Evolutionary conservation across 2,888 invertebrate species (phyloP).

Genomic region (Uloborus plumipes): DNA sequence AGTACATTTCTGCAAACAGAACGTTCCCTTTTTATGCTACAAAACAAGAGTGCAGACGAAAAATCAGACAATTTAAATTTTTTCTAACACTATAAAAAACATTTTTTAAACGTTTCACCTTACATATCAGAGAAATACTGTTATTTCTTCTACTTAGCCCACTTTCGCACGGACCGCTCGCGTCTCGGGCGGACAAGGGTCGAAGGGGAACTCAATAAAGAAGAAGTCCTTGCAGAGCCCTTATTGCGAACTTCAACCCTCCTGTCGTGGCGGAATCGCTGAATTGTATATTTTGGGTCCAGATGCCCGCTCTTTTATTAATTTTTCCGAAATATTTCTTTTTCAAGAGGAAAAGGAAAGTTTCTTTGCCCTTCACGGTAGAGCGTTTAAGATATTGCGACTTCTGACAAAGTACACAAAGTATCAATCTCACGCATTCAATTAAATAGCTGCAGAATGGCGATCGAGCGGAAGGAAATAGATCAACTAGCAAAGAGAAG

Average conservation of each 20-base stretch:
- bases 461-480: too few relatives aligned
- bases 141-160: not conserved
- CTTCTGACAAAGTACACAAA: too few relatives aligned
- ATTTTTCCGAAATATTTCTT: constrained; percentile 48
- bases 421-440: too few relatives aligned
- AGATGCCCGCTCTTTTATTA: constrained; percentile 53
- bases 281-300: constrained; percentile 59
- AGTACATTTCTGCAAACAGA: too few relatives aligned
- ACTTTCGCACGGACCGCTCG: constrained; percentile 18
- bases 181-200: constrained; percentile 2
- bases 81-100: too few relatives aligned
- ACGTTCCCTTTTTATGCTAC: too few relatives aligned
- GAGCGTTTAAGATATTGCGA: constrained; percentile 17
- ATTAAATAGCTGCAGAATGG: too few relatives aligned
- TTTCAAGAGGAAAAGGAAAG: constrained; percentile 2
- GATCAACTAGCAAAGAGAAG: too few relatives aligned
- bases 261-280: constrained; percentile 10
- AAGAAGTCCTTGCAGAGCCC: constrained; percentile 6
- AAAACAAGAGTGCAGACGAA: too few relatives aligned
- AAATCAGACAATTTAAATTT: too few relatives aligned
- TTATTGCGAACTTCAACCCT: constrained; percentile 46
- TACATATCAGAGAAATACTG: not conserved
- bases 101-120: too few relatives aligned
- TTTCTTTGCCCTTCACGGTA: constrained; percentile 1
- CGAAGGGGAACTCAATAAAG: constrained; percentile 59